Base-by-base conservation (phyloP, 2,888 invertebrate genomes). In the Petrophora chlorosata region DNA sequence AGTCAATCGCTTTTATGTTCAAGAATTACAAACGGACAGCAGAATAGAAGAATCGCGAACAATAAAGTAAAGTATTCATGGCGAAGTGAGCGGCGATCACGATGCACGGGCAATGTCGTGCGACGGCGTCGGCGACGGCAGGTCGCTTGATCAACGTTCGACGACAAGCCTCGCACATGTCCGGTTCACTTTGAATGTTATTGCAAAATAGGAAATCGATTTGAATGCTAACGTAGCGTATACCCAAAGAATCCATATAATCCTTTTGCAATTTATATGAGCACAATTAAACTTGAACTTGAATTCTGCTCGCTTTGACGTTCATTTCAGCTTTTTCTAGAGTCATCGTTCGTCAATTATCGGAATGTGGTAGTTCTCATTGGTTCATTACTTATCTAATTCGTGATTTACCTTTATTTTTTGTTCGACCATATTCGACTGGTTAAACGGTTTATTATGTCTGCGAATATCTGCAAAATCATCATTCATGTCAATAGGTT, bases 91-190 rank as follows among this genome's bases (percentile, higher is more conserved):
- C 51, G 68, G 69, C 67, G 66, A 65, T 67, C 67, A 65, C 66
- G 66, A 64, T 63, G 66, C 74, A 74, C 65, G 76, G 74, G 70
- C 79, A 80, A 76, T 76, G 77, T 69, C 75, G 70, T 71, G 69
- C 70, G 65, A 70, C 74, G 66, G 62, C 59, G 59, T n/a, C n/a
- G n/a, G n/a, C n/a, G n/a, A n/a, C n/a, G n/a, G n/a, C n/a, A 25
- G 10, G 59, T 65, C 60, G 36, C 30, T 29, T 55, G 50, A 51
- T 48, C 40, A 50, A 46, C 43, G 39, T 12, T 36, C 26, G 28
- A 10, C 46, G 36, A 44, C 43, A 41, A 43, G 40, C 40, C 36
- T 49, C 28, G 22, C 10, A 41, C 16, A 30, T 43, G 43, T 40
- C 49, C 49, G 39, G 34, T 39, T 44, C 16, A 34, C 29, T 40